Percentiles rank a stretch among this genome's conserved stretches.
Conservation (phyloP, 1,140 invertebrate genomes). For the Cyclargus thomasi region DNA sequence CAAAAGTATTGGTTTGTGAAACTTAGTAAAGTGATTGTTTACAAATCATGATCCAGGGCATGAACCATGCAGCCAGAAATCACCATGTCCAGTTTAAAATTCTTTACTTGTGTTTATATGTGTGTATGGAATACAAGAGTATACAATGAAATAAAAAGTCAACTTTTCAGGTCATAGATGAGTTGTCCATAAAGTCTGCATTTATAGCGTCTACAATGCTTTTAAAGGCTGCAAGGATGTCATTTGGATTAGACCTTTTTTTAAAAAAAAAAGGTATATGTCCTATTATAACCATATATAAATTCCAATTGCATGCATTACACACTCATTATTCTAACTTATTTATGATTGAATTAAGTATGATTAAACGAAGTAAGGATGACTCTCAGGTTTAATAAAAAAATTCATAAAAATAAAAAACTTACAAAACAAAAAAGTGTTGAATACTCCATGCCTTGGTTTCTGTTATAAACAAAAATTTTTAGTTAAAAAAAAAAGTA, state of each 20-base stretch:
- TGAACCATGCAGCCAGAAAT: no score
- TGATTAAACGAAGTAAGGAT: neutral
- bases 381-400: neutral
- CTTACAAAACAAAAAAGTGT: constrained; percentile 15
- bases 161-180: no score
- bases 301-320: no score
- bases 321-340: no score
- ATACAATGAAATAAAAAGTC: no score
- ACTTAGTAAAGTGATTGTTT: neutral
- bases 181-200: no score
- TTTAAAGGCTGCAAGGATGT: no score
- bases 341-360: neutral
- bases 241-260: no score
- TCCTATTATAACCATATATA: no score
- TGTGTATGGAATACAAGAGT: neutral
- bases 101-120: neutral
- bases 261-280: no score
- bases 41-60: neutral
- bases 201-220: no score
- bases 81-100: neutral
- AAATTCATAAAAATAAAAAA: constrained; percentile 10
- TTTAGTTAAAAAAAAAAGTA: neutral
- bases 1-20: neutral
- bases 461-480: constrained; percentile 5
- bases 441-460: neutral